Conservation (phyloP, 2,888 invertebrate genomes). For the Drosophila vallismaia region DNA sequence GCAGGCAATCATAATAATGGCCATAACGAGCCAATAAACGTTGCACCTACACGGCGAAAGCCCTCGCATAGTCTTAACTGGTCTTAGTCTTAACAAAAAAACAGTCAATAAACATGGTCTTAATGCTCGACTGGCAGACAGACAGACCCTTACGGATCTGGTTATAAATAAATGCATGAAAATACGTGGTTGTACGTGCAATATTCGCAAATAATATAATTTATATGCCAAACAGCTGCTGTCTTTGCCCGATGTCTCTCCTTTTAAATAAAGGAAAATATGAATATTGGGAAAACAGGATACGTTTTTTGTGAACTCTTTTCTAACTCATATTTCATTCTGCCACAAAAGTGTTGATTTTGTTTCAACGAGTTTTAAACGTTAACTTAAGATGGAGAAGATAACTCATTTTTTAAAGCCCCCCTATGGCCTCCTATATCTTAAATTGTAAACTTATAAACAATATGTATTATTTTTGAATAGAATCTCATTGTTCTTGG, state of each 20-base stretch:
- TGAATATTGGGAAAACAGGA: constrained; percentile 31
- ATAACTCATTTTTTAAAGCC: background rate
- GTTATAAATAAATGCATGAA: constrained; percentile 13
- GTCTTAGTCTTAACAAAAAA: constrained; percentile 20
- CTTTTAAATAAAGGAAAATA: constrained; percentile 8
- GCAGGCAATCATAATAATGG: constrained; percentile 63
- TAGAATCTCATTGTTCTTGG: constrained; percentile 3
- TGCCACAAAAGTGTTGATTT: too few species aligned
- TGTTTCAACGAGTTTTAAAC: too few species aligned
- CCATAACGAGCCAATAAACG: constrained; percentile 55
- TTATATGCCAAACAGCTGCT: constrained; percentile 60
- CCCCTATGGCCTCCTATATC: constrained; percentile 4
- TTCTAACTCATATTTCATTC: too few species aligned
- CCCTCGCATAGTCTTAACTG: constrained; percentile 4
- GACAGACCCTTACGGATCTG: too few species aligned
- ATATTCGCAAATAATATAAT: constrained; percentile 34
- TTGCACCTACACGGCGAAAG: constrained; percentile 28
- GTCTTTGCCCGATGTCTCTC: constrained; percentile 22
- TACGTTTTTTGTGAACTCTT: constrained; percentile 9
- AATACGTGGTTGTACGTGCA: background rate
- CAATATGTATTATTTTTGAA: too few species aligned
- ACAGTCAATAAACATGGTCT: constrained; percentile 53
- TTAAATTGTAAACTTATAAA: too few species aligned
- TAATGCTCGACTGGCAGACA: constrained; percentile 40
- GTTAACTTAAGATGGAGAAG: too few species aligned